Conservation (phyloP, 2,888 invertebrate species). For the Netelia melanura region DNA sequence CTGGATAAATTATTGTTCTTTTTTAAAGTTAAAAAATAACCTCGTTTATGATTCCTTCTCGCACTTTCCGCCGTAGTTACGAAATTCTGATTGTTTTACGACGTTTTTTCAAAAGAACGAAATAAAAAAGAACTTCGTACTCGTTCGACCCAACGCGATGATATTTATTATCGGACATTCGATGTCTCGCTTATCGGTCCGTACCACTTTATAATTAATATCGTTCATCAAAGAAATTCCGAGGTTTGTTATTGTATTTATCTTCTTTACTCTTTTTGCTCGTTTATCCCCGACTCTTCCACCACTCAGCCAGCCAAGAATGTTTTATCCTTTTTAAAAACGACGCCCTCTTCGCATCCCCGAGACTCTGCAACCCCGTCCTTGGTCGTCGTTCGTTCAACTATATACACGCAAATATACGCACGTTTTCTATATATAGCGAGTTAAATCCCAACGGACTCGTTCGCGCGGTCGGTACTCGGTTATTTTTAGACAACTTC, state of each 20-base stretch:
- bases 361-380: not conserved
- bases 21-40: constrained; percentile 6
- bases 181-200: not conserved
- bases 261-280: not conserved
- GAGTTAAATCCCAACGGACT: constrained; percentile 68
- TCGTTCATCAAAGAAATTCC: not conserved
- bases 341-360: constrained; percentile 14
- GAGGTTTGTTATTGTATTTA: not conserved
- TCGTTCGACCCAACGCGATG: not conserved
- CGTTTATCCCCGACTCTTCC: constrained; percentile 25
- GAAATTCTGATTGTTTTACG: not conserved
- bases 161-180: not conserved
- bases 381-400: constrained; percentile 40
- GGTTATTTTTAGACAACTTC: constrained; percentile 77
- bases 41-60: not conserved
- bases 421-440: not conserved
- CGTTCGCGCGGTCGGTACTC: constrained; percentile 72
- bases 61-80: not conserved
- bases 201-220: not conserved
- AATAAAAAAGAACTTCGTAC: too few species aligned
- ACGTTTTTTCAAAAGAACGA: too few species aligned
- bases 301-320: constrained; percentile 10
- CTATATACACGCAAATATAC: not conserved
- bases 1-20: constrained; percentile 23
- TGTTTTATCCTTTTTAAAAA: constrained; percentile 30